Percentiles rank a stretch among this genome's conserved stretches.
Evolutionary conservation across 2,113 vertebrate genomes (phyloP).

Genomic region (Atractosteus spatula): DNA sequence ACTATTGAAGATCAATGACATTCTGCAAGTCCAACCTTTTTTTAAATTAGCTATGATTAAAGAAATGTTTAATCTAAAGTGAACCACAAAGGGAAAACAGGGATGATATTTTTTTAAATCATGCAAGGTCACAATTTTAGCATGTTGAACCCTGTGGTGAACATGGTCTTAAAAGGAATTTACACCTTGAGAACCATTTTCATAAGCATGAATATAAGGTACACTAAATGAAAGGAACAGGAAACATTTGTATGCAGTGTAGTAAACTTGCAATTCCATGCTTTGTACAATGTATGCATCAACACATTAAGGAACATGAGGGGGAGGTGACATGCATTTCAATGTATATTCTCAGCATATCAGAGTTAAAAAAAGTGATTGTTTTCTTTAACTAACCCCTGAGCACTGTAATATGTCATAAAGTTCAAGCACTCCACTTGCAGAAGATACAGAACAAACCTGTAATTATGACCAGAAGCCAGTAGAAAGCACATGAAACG

Average conservation of each 20-base stretch:
- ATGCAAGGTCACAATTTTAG: conserved; percentile 24
- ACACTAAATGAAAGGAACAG: background rate
- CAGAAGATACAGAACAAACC: conserved; percentile 9
- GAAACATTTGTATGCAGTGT: background rate
- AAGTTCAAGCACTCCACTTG: conserved; percentile 25
- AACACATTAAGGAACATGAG: background rate
- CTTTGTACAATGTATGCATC: conserved; percentile 41
- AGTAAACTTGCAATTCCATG: conserved; percentile 50
- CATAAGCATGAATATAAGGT: background rate
- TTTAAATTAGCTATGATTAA: no score
- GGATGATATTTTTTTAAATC: background rate
- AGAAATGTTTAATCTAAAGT: background rate
- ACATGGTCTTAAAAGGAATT: background rate
- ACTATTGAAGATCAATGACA: background rate
- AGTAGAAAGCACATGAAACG: conserved; percentile 25
- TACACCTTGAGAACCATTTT: background rate
- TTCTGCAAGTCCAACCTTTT: no score
- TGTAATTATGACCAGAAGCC: conserved; percentile 2
- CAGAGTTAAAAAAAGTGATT: conserved; percentile 26
- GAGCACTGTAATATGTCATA: conserved; percentile 62
- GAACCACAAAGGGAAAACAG: background rate
- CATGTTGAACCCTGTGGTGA: background rate
- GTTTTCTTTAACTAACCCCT: conserved; percentile 57
- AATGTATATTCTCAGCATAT: conserved; percentile 13
- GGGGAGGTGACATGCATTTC: conserved; percentile 29